Evolutionary conservation across 2,113 vertebrate species (phyloP), one percentile per base, ranked within the genome.

Genomic region (Meleagris gallopavo): DNA sequence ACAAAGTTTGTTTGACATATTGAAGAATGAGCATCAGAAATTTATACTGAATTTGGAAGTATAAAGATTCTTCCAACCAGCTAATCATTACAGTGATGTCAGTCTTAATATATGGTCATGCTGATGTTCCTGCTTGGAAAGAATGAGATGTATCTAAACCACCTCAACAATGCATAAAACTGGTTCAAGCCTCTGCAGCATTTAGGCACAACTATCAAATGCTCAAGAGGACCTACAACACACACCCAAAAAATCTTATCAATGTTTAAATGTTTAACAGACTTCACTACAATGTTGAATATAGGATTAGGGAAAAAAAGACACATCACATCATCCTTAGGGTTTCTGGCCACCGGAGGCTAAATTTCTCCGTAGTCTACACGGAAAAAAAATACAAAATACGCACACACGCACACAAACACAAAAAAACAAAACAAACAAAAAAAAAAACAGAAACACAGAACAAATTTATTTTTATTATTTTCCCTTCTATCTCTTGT

Each of bases 231-330:
- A 97, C 87, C 75, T 83, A 78, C 60, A 93, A 73, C 11, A 65
- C 88, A 65, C 88, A 90, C 19, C 40, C 5, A 67, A 96, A 96
- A 95, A 36, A 66, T 88, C 96, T 98, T 98, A 98, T 98, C 97
- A 96, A 77, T 97, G 94, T 97, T 98, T 96, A 97, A 96, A 77
- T 97, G 94, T 97, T 98, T 96, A 97, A 96, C 97, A 98, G 97
- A 96, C 86, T 86, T 95, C 92, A 96, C 77, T 89, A 97, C 95
- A 97, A 97, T 96, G 95, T 96, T 98, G 97, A 97, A 96, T 97
- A 97, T 84, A 95, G 94, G 93, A 97, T 97, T 98, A 98, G 88
- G 95, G 94, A 95, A 69, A 97, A 98, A 93, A 97, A 91, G 52
- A 90, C 84, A 90, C 50, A 92, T 91, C 79, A 93, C 65, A 91